Base-by-base conservation (phyloP, 2,888 invertebrate species). In the Conchocele bisecta region DNA sequence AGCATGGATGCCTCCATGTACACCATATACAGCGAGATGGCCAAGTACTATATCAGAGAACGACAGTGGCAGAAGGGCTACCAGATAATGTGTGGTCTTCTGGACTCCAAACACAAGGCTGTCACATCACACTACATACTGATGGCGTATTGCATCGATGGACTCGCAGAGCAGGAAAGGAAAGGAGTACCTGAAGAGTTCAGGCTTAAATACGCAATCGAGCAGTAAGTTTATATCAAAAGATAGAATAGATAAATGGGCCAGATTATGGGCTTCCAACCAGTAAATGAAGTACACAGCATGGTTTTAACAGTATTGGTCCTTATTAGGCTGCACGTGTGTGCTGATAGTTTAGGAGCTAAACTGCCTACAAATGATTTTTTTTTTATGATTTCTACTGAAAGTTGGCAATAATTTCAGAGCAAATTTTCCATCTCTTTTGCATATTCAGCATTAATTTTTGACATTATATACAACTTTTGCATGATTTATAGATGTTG, bases 121-220 rank as follows among this genome's bases (percentile, higher is more conserved):
- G 48, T 65, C 11, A 29, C 31, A n/a, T 29, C 53, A 4, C 9
- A 48, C 3, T 77, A 74, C 37, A 42, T 71, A 13, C 56, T 68
- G 9, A 35, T 77, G 56, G 74, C 74, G 35, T 54, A 54, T 26
- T 67, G 59, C 9, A 29, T 60, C 3, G 11, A 33, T 3, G 65
- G 56, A 24, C 29, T 77, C 22, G 63, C 70, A 2, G 53, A 65
- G n/a, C 42, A 58, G 39, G 35, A 50, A 24, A 63, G 42, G 7
- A 46, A 74, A 28, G 50, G 67, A 1, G 58, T 82, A n/a, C 72
- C 75, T 11, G 31, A 59, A n/a, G 71, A 79, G 37, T 61, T 59
- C 35, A 80, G 75, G 1, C 35, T 85, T 28, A 71, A 74, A 33
- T 71, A 80, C 70, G 82, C 79, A 28, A 61, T 84, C 5, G 65